Conservation (phyloP, 2,113 vertebrate genomes). For the Scartelaos histophorus region DNA sequence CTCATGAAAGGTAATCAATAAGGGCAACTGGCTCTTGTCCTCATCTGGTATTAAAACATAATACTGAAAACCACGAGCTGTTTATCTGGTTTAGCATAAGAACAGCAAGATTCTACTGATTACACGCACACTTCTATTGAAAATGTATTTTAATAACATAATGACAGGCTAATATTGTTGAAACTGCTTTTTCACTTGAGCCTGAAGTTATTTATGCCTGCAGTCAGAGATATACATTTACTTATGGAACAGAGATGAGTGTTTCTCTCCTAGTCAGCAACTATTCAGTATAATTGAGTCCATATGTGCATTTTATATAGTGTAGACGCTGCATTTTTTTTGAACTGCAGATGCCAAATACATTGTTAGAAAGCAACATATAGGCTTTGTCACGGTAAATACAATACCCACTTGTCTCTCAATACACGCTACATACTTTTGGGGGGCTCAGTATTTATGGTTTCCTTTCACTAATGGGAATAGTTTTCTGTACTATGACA, state of each 20-base stretch:
- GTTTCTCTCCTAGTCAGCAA: conserved; percentile 20
- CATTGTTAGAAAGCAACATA: no score
- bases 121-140: neutral
- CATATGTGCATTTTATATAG: conserved; percentile 23
- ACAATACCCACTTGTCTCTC: no score
- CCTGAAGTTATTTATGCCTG: conserved; percentile 18
- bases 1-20: no score
- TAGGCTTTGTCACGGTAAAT: no score
- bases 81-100: neutral
- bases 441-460: no score
- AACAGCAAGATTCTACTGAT: neutral
- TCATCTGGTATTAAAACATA: no score
- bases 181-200: conserved; percentile 8
- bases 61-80: no score
- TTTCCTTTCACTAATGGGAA: no score
- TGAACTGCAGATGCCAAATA: neutral
- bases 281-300: conserved; percentile 18
- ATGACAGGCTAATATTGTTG: conserved; percentile 5
- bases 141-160: neutral
- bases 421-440: no score
- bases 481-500: no score
- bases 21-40: no score
- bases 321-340: conserved; percentile 17
- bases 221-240: conserved; percentile 5
- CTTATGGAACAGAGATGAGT: conserved; percentile 17